Conservation (phyloP, 2,888 invertebrate species). For the Anoplius nigerrimus region DNA sequence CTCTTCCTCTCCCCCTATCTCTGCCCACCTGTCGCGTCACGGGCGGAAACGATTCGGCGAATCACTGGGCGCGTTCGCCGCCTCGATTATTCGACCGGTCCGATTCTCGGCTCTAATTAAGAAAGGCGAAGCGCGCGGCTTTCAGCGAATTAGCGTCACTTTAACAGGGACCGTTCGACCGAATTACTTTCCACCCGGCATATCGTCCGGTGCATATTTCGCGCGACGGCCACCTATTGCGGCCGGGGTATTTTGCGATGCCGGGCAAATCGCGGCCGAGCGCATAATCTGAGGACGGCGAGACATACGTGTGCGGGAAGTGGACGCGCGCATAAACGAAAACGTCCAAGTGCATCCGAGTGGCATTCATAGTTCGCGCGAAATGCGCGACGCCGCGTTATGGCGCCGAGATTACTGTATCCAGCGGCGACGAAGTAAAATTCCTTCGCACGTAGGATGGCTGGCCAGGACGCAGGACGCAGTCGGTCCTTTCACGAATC, state of each 20-base stretch:
- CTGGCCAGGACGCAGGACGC: not conserved
- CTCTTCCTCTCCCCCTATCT: slow-evolving; percentile 11
- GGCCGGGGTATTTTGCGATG: too few relatives aligned
- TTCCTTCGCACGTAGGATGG: slow-evolving; percentile 19
- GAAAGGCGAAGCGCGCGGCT: not conserved
- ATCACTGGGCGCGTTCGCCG: slow-evolving; percentile 43
- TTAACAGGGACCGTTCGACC: too few relatives aligned
- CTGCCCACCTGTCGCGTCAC: slow-evolving; percentile 40
- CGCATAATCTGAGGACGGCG: not conserved
- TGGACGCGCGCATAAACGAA: slow-evolving; percentile 2
- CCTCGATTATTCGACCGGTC: not conserved
- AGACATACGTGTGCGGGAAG: not conserved
- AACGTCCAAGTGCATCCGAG: not conserved
- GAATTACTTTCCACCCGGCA: too few relatives aligned
- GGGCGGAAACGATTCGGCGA: slow-evolving; percentile 30
- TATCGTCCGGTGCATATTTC: too few relatives aligned
- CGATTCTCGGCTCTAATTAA: too few relatives aligned
- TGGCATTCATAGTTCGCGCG: slow-evolving; percentile 10
- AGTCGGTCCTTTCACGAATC: slow-evolving; percentile 11
- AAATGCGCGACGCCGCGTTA: slow-evolving; percentile 5
- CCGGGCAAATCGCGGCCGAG: not conserved
- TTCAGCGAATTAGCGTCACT: not conserved
- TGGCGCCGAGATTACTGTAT: not conserved
- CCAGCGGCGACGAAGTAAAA: slow-evolving; percentile 16
- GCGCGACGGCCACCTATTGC: too few relatives aligned